Conservation (phyloP, 2,888 invertebrate genomes). For the Noctua fimbriata region DNA sequence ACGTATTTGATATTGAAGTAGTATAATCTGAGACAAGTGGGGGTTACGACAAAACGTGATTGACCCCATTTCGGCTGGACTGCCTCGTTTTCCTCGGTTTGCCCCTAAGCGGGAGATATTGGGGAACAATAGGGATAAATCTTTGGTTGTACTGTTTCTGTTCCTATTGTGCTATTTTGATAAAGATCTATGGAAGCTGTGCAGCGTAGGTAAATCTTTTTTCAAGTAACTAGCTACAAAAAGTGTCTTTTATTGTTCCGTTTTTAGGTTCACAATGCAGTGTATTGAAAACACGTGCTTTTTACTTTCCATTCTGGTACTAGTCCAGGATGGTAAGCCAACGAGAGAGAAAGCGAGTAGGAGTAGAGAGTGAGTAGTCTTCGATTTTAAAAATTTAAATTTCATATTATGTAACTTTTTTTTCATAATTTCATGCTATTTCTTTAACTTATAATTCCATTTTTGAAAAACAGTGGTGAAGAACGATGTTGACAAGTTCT, state of each 20-base stretch:
- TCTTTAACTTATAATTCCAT: too few relatives aligned
- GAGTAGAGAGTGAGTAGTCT: too few relatives aligned
- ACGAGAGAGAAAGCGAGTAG: neutral
- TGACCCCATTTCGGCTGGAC: conserved; percentile 49
- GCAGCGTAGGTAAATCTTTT: neutral
- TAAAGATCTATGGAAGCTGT: neutral
- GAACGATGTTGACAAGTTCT: neutral
- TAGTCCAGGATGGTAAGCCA: neutral
- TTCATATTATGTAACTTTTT: too few relatives aligned
- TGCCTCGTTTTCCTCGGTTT: conserved; percentile 21
- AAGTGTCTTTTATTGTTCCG: neutral
- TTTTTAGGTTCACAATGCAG: neutral
- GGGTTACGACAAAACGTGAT: conserved; percentile 55
- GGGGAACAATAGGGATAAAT: conserved; percentile 28
- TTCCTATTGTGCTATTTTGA: conserved; percentile 19
- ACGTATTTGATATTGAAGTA: conserved; percentile 54
- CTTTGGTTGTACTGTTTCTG: conserved; percentile 15
- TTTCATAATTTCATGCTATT: too few relatives aligned
- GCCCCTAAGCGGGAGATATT: conserved; percentile 23
- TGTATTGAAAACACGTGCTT: neutral
- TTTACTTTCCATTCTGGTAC: neutral
- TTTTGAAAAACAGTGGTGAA: neutral
- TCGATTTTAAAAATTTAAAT: too few relatives aligned
- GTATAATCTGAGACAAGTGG: conserved; percentile 57
- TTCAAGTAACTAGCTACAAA: neutral